Evolutionary conservation across 1,140 invertebrate genomes (phyloP), one percentile per base, ranked within the genome.

Genomic region (Ceratosolen solmsi): DNA sequence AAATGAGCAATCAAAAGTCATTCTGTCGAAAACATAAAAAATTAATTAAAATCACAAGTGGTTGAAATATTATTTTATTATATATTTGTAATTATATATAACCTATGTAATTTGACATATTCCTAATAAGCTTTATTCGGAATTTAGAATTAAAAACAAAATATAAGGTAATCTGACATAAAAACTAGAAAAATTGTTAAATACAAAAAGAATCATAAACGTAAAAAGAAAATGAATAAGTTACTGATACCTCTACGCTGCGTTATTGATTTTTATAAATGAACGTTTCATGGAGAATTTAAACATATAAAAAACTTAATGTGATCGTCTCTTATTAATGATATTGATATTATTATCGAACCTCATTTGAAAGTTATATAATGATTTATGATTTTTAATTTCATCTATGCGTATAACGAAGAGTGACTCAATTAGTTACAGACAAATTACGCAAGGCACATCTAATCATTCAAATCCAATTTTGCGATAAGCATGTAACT

Each of bases 391-490:
- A 70, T 70, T 54, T 78, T 51, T 70, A 68, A 70, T 79, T 51
- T 25, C n/a, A 46, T 30, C 27, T 78, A 30, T 38, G 60, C 46
- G 30, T 49, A 77, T 38, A 78, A 78, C 22, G 76, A 41, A 79
- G 51, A 79, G 65, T 70, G 65, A 56, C 77, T 70, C 77, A 58
- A 79, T 79, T 79, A 71, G 77, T 71, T 58, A 58, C 65, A 71
- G 65, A 79, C 77, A 70, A 71, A 79, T 79, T 79, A 56, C 65
- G 77, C 46, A 81, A 75, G 33, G 36, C 49, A 17, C 54, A 22
- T 73, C n/a, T 33, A 80, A 68, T 74, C 71, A n/a, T 71, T 73
- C 79, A 81, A 84, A 83, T 86, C 80, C 84, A 84, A 84, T 84
- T 83, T 75, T 25, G 27, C 38, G 80, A 83, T 84, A 83, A 72